Conservation (phyloP, 2,797 vertebrate genomes). For the Chromis chromis region DNA sequence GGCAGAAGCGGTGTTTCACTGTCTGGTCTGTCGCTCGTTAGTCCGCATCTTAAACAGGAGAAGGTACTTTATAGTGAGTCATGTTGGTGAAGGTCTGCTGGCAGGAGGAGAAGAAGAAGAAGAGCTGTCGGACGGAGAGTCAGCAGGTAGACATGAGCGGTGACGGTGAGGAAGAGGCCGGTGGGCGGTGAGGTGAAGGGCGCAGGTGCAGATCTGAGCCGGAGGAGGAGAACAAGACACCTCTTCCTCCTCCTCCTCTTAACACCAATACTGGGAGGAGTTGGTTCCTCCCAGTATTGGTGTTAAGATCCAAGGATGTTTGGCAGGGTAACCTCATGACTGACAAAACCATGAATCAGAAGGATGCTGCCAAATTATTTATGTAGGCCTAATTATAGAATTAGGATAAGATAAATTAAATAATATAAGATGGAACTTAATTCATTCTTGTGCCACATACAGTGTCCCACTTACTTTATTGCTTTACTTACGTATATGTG, state of each 20-base stretch:
- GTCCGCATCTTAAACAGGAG: conserved; percentile 31
- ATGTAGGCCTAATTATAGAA: no score
- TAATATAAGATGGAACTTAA: no score
- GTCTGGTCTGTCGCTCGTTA: background rate
- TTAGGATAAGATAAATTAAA: no score
- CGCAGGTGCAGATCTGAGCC: conserved; percentile 50
- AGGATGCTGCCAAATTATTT: no score
- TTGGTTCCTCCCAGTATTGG: no score
- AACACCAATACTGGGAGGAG: background rate
- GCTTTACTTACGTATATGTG: no score
- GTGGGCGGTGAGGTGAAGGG: conserved; percentile 45
- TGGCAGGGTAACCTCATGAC: background rate
- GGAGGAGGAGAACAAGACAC: background rate
- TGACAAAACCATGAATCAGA: no score
- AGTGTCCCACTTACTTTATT: no score
- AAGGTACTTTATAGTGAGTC: background rate
- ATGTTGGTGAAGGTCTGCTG: background rate
- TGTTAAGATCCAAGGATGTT: fast-evolving
- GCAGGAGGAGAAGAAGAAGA: background rate
- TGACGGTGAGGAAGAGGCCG: conserved; percentile 53
- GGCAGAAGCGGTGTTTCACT: conserved; percentile 28
- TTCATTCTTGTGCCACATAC: no score
- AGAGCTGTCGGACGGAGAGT: background rate
- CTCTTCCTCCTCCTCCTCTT: conserved; percentile 8
- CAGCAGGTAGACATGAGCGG: conserved; percentile 26